phyloP scores from a whole-genome alignment of 1,140 invertebrate genomes.

The Micrasema minimum region DNA sequence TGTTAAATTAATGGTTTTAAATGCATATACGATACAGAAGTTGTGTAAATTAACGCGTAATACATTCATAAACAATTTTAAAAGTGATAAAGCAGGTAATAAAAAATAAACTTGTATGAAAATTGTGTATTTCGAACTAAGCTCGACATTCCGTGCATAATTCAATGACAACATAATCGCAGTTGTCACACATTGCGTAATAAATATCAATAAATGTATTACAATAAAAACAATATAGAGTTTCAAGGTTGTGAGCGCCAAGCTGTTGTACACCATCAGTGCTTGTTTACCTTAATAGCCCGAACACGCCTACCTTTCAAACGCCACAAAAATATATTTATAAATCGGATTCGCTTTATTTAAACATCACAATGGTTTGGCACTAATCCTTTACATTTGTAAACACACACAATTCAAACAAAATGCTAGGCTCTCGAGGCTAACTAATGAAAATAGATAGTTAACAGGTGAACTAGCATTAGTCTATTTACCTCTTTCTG shows the following conservation, averaged over 20 bases:
- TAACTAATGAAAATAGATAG: slow-evolving; percentile 53
- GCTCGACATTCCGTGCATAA: slow-evolving; percentile 3
- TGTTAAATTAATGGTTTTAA: no score
- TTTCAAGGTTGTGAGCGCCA: slow-evolving; percentile 63
- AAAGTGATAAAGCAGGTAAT: no score
- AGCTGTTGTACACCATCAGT: slow-evolving; percentile 61
- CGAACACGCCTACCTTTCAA: slow-evolving; percentile 48
- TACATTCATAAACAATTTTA: no score
- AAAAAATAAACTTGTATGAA: neutral
- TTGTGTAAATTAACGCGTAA: no score
- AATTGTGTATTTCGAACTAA: neutral
- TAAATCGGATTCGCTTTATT: slow-evolving; percentile 3
- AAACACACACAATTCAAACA: slow-evolving; percentile 43
- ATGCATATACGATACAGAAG: no score
- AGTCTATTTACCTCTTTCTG: slow-evolving; percentile 87
- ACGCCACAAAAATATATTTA: slow-evolving; percentile 15
- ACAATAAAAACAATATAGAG: slow-evolving; percentile 56
- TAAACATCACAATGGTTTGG: slow-evolving; percentile 10
- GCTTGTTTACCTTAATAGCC: slow-evolving; percentile 62
- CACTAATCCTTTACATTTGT: neutral
- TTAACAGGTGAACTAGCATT: slow-evolving; percentile 67
- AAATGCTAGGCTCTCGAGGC: slow-evolving; percentile 54
- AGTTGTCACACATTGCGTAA: slow-evolving; percentile 30
- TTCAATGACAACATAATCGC: slow-evolving; percentile 1
- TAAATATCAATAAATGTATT: slow-evolving; percentile 36